phyloP scores from a whole-genome alignment of 2,888 invertebrate species.

The Mycalesis mineus region DNA sequence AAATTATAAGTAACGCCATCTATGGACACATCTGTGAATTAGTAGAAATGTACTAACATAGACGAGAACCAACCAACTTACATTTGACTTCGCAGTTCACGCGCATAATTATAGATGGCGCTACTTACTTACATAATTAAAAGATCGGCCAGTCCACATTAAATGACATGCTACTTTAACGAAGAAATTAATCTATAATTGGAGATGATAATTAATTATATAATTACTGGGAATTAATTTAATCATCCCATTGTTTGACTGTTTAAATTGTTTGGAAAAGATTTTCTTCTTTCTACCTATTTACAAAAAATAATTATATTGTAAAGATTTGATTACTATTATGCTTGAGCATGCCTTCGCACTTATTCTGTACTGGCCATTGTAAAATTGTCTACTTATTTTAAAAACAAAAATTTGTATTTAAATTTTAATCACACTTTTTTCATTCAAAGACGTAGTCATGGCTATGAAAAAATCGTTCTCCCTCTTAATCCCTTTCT shows the following conservation, averaged over 20 bases:
- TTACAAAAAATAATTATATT: too few species aligned
- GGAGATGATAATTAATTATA: too few species aligned
- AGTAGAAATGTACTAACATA: not conserved
- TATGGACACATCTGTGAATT: not conserved
- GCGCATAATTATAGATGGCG: conserved; percentile 16
- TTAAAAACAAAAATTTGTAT: not conserved
- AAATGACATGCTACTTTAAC: too few species aligned
- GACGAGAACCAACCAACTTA: not conserved
- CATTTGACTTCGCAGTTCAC: not conserved
- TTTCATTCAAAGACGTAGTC: conserved; percentile 22
- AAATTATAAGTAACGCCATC: not conserved
- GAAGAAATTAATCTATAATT: too few species aligned
- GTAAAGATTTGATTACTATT: not conserved
- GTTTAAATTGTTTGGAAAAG: too few species aligned
- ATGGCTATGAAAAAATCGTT: conserved; percentile 37
- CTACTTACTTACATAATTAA: too few species aligned
- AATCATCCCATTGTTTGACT: too few species aligned
- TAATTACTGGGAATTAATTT: too few species aligned
- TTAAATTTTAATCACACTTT: conserved; percentile 30
- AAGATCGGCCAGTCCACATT: too few species aligned
- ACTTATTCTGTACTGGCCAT: not conserved
- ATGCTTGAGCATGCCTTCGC: not conserved
- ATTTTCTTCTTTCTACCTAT: too few species aligned
- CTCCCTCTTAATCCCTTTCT: conserved; percentile 50
- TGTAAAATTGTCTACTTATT: not conserved